These are phyloP conservation scores for Ferrisia virgata DNA, from an alignment of 2,888 invertebrate species.

Conservation along the genomic window DNA sequence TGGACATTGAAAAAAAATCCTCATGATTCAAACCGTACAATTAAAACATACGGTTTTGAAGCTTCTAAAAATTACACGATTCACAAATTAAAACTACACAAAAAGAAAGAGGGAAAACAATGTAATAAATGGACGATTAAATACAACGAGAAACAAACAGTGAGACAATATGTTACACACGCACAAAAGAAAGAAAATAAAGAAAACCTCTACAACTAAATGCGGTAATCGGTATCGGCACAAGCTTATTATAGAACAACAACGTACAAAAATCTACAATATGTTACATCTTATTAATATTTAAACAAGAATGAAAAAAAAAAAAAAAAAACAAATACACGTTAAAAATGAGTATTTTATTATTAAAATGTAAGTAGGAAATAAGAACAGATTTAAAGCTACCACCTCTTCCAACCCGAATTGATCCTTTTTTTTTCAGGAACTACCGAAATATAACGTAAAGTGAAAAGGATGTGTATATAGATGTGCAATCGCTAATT, in stretches of 20 bases:
- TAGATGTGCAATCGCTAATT: neutral
- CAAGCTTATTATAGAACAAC: neutral
- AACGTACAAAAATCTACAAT: constrained; percentile 17
- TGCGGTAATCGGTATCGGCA: constrained; percentile 9
- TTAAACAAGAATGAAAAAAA: neutral
- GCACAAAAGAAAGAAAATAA: neutral
- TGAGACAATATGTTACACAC: constrained; percentile 25
- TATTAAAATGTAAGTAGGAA: neutral
- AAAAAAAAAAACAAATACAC: neutral
- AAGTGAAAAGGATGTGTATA: neutral
- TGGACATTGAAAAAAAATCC: neutral
- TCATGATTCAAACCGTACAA: neutral
- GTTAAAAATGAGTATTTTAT: neutral
- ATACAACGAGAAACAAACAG: constrained; percentile 17
- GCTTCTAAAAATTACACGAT: constrained; percentile 11
- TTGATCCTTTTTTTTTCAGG: neutral
- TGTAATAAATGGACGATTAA: constrained; percentile 24
- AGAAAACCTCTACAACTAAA: neutral
- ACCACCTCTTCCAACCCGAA: neutral
- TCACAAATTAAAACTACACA: constrained; percentile 20
- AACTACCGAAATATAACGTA: neutral
- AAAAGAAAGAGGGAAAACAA: neutral
- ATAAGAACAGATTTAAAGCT: neutral
- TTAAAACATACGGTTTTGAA: neutral
- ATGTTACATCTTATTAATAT: constrained; percentile 3